Evolutionary conservation across 2,888 invertebrate genomes (phyloP).

Genomic region (Andrena flavipes): DNA sequence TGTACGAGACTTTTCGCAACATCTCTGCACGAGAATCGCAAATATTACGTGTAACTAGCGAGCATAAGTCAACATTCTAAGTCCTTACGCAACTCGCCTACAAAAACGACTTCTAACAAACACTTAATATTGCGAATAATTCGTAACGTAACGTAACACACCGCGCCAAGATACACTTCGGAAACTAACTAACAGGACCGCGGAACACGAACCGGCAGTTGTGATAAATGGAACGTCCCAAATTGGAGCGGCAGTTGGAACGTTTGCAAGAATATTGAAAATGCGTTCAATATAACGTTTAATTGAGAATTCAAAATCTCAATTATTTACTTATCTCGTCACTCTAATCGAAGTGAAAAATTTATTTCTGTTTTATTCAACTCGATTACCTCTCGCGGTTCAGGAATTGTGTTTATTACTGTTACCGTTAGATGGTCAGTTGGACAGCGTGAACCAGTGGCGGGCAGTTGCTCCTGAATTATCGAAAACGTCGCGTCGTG

Average conservation of each 20-base stretch:
- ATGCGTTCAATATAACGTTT: no score
- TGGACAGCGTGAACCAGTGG: no score
- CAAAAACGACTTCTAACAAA: not conserved
- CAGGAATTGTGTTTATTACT: not conserved
- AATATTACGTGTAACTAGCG: conserved; percentile 33
- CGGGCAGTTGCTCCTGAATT: not conserved
- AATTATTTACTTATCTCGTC: no score
- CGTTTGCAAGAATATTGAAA: not conserved
- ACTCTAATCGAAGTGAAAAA: not conserved
- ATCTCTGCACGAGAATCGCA: conserved; percentile 8
- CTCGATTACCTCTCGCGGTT: not conserved
- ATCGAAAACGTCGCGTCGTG: not conserved
- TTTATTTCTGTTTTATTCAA: not conserved
- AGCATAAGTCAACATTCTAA: conserved; percentile 32
- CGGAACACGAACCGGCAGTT: conserved; percentile 3
- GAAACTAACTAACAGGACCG: not conserved
- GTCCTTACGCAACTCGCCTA: conserved; percentile 27
- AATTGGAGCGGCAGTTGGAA: not conserved
- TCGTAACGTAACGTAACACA: not conserved
- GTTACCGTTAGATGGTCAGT: not conserved
- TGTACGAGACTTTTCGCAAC: conserved; percentile 39
- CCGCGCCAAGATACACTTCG: not conserved
- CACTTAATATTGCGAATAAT: conserved; percentile 9
- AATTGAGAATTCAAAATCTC: no score
- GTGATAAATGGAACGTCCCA: conserved; percentile 16